Conservation (phyloP, 2,797 vertebrate genomes). For the Falco peregrinus region DNA sequence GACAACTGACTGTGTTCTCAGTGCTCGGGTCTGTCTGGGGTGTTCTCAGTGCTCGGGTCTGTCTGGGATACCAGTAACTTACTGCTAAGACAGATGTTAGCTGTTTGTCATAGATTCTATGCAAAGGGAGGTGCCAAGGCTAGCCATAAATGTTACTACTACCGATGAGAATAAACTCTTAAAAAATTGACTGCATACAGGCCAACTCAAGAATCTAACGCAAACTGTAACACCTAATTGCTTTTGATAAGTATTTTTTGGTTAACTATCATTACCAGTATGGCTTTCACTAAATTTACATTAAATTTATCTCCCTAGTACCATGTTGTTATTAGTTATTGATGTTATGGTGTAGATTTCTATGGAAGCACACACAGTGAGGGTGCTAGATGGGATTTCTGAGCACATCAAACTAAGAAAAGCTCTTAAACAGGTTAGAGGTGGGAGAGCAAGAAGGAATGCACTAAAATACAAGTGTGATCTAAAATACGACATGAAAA, state of each 20-base stretch:
- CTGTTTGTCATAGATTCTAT: background rate
- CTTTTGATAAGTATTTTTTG: background rate
- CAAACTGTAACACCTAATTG: background rate
- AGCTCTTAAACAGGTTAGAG: background rate
- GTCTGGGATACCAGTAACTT: background rate
- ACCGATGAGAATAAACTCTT: background rate
- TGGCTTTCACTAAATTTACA: background rate
- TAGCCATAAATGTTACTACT: background rate
- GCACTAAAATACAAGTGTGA: background rate
- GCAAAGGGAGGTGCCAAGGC: background rate
- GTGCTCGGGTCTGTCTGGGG: background rate
- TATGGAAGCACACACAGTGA: background rate
- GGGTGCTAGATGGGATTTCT: background rate
- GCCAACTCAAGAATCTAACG: background rate
- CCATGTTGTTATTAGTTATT: background rate
- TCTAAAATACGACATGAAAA: background rate
- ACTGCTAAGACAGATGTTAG: background rate
- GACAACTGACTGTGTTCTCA: background rate
- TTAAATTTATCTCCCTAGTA: background rate
- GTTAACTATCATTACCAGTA: too few relatives aligned
- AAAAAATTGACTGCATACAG: background rate
- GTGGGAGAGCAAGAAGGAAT: background rate
- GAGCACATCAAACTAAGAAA: background rate
- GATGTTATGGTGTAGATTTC: background rate
- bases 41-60: too few relatives aligned